Evolutionary conservation across 2,113 vertebrate genomes (phyloP).

Genomic region (Climacteris rufus): DNA sequence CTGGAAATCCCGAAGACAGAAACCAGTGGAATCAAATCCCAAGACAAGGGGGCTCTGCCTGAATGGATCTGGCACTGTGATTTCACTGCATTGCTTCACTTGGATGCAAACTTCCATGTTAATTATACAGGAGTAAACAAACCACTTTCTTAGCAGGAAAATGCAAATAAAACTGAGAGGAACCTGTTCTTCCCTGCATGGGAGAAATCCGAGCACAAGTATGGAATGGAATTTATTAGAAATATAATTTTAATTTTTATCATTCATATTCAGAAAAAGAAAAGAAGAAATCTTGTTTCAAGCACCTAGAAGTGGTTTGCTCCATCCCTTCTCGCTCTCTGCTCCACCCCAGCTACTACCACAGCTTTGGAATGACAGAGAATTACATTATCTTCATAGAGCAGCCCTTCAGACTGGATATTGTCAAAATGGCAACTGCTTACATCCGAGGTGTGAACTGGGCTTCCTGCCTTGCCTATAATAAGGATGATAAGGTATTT

Average conservation of each 20-base stretch:
- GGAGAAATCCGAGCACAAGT: not conserved
- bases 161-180: not conserved
- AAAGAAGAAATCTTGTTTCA: conserved; percentile 64
- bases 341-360: conserved; percentile 88
- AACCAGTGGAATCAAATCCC: not conserved
- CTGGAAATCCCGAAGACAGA: not conserved
- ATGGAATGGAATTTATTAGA: not conserved
- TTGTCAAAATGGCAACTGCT: conserved; percentile 85
- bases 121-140: not conserved
- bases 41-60: not conserved
- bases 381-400: conserved; percentile 90
- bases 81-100: not conserved
- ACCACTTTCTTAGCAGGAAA: not conserved
- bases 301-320: conserved; percentile 77
- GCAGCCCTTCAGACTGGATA: conserved; percentile 87
- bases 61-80: not conserved
- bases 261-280: conserved; percentile 37
- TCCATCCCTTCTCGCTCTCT: conserved; percentile 81
- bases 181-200: not conserved
- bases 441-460: conserved; percentile 85
- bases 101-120: not conserved
- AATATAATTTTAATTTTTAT: not conserved
- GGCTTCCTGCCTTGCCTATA: conserved; percentile 84
- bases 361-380: conserved; percentile 91
- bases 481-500: conserved; percentile 79